These are phyloP conservation scores for Oncorhynchus gorbuscha DNA, from an alignment of 2,113 vertebrate species.

Conservation along the genomic window DNA sequence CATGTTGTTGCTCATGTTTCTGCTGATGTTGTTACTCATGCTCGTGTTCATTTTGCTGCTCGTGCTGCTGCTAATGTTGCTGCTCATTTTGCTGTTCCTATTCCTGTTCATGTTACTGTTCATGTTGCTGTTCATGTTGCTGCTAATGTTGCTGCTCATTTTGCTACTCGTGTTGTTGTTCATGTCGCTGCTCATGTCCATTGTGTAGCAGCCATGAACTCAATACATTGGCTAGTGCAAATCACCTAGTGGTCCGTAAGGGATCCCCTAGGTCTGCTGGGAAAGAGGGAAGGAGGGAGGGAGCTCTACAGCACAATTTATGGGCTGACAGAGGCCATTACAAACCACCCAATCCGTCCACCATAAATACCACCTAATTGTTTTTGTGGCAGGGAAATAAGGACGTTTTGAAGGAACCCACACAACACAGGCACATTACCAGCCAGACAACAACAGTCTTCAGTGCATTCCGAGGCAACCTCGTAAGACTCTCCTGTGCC, in stretches of 20 bases:
- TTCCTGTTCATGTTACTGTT: too few species aligned
- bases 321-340: slow-evolving; percentile 22
- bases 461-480: slow-evolving; percentile 10
- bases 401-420: slow-evolving; percentile 34
- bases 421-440: slow-evolving; percentile 34
- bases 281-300: neutral
- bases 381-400: slow-evolving; percentile 18
- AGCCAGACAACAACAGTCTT: slow-evolving; percentile 4
- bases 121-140: too few species aligned
- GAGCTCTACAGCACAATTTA: too few species aligned
- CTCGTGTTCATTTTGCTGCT: too few species aligned
- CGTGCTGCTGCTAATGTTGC: too few species aligned
- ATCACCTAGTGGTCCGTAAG: slow-evolving; percentile 1
- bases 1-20: too few species aligned
- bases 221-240: slow-evolving; percentile 16
- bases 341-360: slow-evolving; percentile 7
- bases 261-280: slow-evolving; percentile 9
- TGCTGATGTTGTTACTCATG: too few species aligned
- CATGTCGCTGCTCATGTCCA: too few species aligned
- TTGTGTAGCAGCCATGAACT: slow-evolving; percentile 5
- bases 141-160: too few species aligned
- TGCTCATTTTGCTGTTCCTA: too few species aligned
- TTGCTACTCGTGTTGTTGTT: too few species aligned
- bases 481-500: slow-evolving; percentile 12
- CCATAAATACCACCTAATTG: slow-evolving; percentile 27